Evolutionary conservation across 2,113 vertebrate species (phyloP), one percentile per base, ranked within the genome.

Genomic region (Chaenogobius annularis): DNA sequence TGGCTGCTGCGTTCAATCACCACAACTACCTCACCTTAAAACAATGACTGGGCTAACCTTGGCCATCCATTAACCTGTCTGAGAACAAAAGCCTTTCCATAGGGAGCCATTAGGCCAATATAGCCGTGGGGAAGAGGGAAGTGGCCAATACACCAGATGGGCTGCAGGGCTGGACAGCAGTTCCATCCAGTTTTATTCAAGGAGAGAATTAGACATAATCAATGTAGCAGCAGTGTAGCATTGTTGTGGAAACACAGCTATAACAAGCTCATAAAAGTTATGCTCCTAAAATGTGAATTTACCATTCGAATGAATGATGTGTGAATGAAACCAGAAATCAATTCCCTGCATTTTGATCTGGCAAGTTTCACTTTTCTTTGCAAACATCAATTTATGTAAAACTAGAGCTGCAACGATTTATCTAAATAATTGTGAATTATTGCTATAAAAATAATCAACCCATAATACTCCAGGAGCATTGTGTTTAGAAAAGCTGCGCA

Each of bases 21-120:
- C 75, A 69, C 75, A 78, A 85, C 74, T 58, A 73, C 66, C 76
- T 90, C 82, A 84, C 84, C 83, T 85, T 78, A 84, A 84, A 85
- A 85, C 87, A 82, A 81, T 74, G 83, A 82, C 87, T 88, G 63
- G 47, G 0, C 66, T 81, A 82, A 90, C 88, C 90, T 88, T 81
- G 80, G 84, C 81, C 79, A 82, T 88, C 84, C 81, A 84, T 89
- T 88, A 85, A 81, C 75, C 77, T 82, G 86, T 87, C 86, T 58
- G 54, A 82, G 82, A 91, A 90, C 86, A 89, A 89, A 87, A 85
- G 84, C 78, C 44, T 69, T 82, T 90, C 86, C 89, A 81, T 47
- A 43, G 88, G 90, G 87, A 90, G 82, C 86, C 81, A 88, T 91
- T 91, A 91, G 85, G 83, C 71, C 14, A 59, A 89, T 87, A 83